Conservation (phyloP, 2,888 invertebrate genomes). For the Sinopyrophorus schimmeli region DNA sequence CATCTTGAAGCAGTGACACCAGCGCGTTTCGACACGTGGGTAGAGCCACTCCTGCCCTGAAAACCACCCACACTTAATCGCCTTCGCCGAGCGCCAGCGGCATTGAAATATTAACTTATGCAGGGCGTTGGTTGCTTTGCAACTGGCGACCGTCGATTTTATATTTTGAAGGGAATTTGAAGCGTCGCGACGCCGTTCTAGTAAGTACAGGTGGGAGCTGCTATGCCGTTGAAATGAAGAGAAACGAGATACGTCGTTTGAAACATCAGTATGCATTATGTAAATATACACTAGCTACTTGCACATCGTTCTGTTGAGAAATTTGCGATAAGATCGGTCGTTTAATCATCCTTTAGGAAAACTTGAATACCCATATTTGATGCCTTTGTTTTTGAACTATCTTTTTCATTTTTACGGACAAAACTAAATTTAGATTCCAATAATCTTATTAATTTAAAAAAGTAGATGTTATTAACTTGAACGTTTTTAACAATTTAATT, state of each 20-base stretch:
- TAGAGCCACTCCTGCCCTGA: conserved; percentile 32
- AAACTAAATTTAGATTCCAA: too few species aligned
- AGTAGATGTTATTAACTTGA: too few species aligned
- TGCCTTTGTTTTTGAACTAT: too few species aligned
- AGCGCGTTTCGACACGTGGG: conserved; percentile 26
- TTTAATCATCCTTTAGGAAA: too few species aligned
- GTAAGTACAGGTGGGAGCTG: conserved; percentile 6
- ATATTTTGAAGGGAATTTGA: conserved; percentile 22
- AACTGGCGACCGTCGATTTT: conserved; percentile 14
- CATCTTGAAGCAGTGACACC: conserved; percentile 21
- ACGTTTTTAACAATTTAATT: too few species aligned
- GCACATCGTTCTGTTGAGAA: too few species aligned
- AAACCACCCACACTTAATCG: conserved; percentile 38
- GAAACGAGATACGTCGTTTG: conserved; percentile 11
- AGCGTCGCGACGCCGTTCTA: conserved; percentile 10
- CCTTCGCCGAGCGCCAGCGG: conserved; percentile 31
- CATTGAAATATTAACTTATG: conserved; percentile 42
- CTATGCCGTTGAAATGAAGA: conserved; percentile 1
- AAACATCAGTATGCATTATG: conserved; percentile 13
- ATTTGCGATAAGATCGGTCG: too few species aligned
- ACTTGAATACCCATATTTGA: too few species aligned
- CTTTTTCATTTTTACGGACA: too few species aligned
- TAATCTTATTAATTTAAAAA: too few species aligned
- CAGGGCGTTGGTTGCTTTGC: conserved; percentile 36
- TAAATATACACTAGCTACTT: conserved; percentile 4